Conservation (phyloP, 2,888 invertebrate genomes). For the Pseudoips prasinana region DNA sequence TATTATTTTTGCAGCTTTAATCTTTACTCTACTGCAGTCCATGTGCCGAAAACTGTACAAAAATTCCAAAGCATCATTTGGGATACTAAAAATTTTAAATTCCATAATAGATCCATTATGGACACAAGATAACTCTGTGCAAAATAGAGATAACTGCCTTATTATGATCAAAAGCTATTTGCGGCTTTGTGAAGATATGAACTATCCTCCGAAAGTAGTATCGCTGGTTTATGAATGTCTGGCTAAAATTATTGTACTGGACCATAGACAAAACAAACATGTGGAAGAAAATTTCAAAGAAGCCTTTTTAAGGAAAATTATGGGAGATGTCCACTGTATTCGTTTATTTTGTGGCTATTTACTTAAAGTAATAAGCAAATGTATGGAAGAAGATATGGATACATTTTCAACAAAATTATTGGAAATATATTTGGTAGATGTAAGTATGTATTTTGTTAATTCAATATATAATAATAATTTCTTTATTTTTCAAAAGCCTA, state of each 20-base stretch:
- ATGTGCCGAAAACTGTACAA: slow-evolving; percentile 66
- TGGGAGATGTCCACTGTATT: slow-evolving; percentile 52
- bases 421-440: slow-evolving; percentile 61
- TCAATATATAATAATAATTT: no score
- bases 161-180: slow-evolving; percentile 71
- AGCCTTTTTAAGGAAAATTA: slow-evolving; percentile 48
- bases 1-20: slow-evolving; percentile 46
- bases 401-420: slow-evolving; percentile 40
- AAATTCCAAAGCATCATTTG: slow-evolving; percentile 53
- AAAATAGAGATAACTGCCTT: slow-evolving; percentile 53
- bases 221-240: slow-evolving; percentile 68
- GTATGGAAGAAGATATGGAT: slow-evolving; percentile 43
- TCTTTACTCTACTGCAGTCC: slow-evolving; percentile 60
- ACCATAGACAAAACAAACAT: slow-evolving; percentile 37
- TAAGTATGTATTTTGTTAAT: slow-evolving; percentile 39
- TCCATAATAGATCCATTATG: slow-evolving; percentile 58
- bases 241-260: slow-evolving; percentile 54
- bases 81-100: slow-evolving; percentile 52
- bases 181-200: slow-evolving; percentile 55
- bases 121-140: slow-evolving; percentile 46
- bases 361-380: slow-evolving; percentile 40
- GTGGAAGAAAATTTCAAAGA: slow-evolving; percentile 46
- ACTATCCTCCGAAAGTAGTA: slow-evolving; percentile 63
- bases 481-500: no score
- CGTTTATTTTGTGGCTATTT: slow-evolving; percentile 66